These are phyloP conservation scores for Apodemia duryi DNA, from an alignment of 2,888 invertebrate genomes.

Conservation along the genomic window DNA sequence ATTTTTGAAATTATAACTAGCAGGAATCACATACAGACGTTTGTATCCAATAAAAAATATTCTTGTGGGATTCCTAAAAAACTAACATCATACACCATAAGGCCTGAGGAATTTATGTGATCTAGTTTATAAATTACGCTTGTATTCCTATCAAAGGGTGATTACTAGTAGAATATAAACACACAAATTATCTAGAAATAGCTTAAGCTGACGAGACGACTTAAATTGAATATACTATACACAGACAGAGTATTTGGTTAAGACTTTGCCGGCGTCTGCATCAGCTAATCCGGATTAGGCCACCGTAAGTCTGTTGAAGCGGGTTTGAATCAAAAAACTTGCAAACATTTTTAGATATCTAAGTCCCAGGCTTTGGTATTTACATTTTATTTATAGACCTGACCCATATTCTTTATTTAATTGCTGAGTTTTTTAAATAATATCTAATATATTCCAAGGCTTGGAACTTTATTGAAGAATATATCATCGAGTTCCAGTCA, in stretches of 20 bases:
- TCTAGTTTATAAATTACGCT: no score
- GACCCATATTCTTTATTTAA: neutral
- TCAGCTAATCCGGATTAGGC: conserved; percentile 34
- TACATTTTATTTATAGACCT: neutral
- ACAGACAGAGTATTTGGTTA: conserved; percentile 9
- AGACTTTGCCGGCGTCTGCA: conserved; percentile 19
- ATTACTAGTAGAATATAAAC: neutral
- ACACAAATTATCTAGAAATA: conserved; percentile 3
- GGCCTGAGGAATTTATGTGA: no score
- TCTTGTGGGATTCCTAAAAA: no score
- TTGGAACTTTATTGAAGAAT: no score
- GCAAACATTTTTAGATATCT: conserved; percentile 7
- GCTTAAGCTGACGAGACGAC: conserved; percentile 4
- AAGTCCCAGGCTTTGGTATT: neutral
- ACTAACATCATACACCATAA: no score
- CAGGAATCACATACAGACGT: no score
- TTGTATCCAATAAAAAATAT: no score
- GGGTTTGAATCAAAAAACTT: conserved; percentile 15
- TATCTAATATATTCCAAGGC: no score
- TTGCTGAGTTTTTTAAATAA: neutral
- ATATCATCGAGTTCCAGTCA: no score
- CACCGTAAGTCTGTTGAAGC: conserved; percentile 32
- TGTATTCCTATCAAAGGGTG: no score
- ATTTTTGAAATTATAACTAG: no score
- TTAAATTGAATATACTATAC: conserved; percentile 9